phyloP scores from a whole-genome alignment of 23 tunicate genomes.

The Halocynthia aurantium region DNA sequence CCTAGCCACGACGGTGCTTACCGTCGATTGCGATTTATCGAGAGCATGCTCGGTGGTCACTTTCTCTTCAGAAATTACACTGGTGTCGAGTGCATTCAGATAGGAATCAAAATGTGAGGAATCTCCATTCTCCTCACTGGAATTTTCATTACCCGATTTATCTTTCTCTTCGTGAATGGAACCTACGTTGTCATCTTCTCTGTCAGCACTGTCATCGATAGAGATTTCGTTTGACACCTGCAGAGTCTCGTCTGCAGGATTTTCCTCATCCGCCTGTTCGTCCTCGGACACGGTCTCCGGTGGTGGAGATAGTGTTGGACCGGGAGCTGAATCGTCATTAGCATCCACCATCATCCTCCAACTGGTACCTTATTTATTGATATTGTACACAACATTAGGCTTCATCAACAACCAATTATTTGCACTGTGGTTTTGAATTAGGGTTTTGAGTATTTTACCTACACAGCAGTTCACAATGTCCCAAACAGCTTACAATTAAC shows the following conservation, averaged over 20 bases:
- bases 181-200: too few species aligned
- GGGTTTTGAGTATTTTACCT: too few species aligned
- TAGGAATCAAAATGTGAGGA: background rate
- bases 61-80: slow-evolving; percentile 10
- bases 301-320: slow-evolving; percentile 31
- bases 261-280: background rate
- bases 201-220: too few species aligned
- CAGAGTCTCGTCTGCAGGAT: slow-evolving; percentile 1
- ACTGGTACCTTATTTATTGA: slow-evolving; percentile 46
- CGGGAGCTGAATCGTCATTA: slow-evolving; percentile 27
- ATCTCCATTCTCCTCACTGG: background rate
- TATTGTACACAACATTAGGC: too few species aligned
- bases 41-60: background rate
- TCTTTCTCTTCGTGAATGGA: too few species aligned
- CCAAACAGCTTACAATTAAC: too few species aligned
- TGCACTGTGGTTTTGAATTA: too few species aligned
- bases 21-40: slow-evolving; percentile 40
- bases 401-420: too few species aligned
- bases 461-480: too few species aligned
- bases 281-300: slow-evolving; percentile 10
- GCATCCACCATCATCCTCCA: slow-evolving; percentile 93
- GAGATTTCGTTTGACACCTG: background rate
- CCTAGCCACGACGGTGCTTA: slow-evolving; percentile 26
- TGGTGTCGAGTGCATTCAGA: slow-evolving; percentile 12
- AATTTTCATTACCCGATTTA: background rate